Conservation (phyloP, 1,140 invertebrate species). For the Thaumatotibia leucotreta region DNA sequence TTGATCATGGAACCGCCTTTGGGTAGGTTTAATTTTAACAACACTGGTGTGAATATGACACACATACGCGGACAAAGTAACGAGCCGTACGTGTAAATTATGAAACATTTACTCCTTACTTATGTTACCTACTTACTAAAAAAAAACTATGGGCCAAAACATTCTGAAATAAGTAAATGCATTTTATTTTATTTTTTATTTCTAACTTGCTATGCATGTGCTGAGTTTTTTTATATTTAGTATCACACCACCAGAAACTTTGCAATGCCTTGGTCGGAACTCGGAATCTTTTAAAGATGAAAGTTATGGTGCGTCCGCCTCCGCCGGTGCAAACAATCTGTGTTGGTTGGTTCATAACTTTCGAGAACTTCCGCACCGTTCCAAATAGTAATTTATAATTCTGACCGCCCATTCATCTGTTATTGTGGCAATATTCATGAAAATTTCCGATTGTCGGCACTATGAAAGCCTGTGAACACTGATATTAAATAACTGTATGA, state of each 20-base stretch:
- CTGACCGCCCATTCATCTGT: background rate
- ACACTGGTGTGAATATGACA: background rate
- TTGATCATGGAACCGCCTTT: background rate
- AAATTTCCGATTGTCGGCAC: background rate
- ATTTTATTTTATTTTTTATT: too few relatives aligned
- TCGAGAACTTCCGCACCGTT: conserved; percentile 28
- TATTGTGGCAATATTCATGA: background rate
- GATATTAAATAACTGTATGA: background rate
- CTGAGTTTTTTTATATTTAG: conserved; percentile 22
- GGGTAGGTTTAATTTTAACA: background rate
- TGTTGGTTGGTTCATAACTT: conserved; percentile 42
- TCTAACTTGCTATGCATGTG: background rate
- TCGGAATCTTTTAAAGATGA: conserved; percentile 33
- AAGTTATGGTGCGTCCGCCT: conserved; percentile 33
- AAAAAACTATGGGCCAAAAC: too few relatives aligned
- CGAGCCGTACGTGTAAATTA: too few relatives aligned
- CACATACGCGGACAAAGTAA: too few relatives aligned
- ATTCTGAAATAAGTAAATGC: too few relatives aligned
- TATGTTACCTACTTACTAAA: too few relatives aligned
- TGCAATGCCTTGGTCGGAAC: conserved; percentile 18
- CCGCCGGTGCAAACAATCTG: conserved; percentile 38
- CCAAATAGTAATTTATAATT: conserved; percentile 25
- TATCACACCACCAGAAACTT: conserved; percentile 23
- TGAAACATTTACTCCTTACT: too few relatives aligned
- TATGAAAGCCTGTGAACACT: background rate